phyloP scores from a whole-genome alignment of 2,888 invertebrate genomes.

The Platycnemis pennipes region DNA sequence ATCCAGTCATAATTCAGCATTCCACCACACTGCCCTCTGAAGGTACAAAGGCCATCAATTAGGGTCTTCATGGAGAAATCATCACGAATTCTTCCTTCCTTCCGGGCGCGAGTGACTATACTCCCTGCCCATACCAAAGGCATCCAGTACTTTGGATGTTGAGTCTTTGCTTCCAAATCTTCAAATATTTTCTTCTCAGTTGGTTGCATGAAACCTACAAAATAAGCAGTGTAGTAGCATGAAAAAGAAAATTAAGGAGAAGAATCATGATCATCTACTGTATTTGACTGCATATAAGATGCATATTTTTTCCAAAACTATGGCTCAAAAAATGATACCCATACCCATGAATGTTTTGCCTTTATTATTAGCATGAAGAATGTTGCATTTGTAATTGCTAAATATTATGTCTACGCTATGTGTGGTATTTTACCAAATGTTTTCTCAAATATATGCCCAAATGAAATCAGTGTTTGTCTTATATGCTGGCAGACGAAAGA shows the following conservation, averaged over 20 bases:
- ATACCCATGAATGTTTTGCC: no score
- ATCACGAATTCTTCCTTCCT: slow-evolving; percentile 75
- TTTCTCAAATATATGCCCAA: no score
- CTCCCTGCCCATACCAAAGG: slow-evolving; percentile 77
- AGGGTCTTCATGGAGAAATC: slow-evolving; percentile 79
- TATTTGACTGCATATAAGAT: no score
- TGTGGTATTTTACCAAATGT: no score
- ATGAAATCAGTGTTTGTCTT: no score
- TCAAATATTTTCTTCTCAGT: slow-evolving; percentile 77
- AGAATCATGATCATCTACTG: no score
- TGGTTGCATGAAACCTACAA: slow-evolving; percentile 75
- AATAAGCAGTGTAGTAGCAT: not conserved
- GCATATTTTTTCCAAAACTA: no score
- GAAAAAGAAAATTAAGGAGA: not conserved
- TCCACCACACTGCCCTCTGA: slow-evolving; percentile 76
- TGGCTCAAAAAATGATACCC: no score
- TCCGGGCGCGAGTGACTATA: slow-evolving; percentile 75
- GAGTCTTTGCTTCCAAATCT: slow-evolving; percentile 75
- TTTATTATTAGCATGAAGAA: no score
- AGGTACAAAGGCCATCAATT: slow-evolving; percentile 78
- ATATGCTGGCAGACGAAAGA: no score
- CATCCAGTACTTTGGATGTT: slow-evolving; percentile 76
- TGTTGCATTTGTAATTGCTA: no score
- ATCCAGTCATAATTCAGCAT: slow-evolving; percentile 77
- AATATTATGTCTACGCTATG: no score